These are phyloP conservation scores for Muscicapa adusta DNA, from an alignment of 2,113 vertebrate genomes.

Conservation along the genomic window DNA sequence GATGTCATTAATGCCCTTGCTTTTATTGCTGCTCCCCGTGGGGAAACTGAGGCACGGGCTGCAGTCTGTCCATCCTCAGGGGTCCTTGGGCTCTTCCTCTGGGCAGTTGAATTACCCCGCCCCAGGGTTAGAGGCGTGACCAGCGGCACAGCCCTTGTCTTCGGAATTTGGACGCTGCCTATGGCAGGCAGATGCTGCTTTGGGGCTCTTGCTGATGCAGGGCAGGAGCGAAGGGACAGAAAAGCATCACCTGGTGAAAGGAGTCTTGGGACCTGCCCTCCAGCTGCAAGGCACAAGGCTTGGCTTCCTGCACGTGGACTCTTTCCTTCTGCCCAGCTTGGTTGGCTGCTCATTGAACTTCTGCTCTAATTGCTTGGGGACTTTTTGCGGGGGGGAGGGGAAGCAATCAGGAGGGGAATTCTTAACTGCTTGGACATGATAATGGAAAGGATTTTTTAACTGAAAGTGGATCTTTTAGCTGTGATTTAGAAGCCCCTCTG, in stretches of 20 bases:
- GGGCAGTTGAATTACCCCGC: neutral
- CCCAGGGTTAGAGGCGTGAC: rapidly evolving
- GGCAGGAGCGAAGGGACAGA: neutral
- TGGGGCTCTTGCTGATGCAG: rapidly evolving
- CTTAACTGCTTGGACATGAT: neutral
- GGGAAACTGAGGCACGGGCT: neutral
- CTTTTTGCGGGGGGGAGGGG: neutral
- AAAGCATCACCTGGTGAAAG: neutral
- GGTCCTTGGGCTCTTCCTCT: neutral
- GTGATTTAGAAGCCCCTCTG: neutral
- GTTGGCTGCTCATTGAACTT: neutral
- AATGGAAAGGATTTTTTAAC: neutral
- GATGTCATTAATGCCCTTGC: rapidly evolving
- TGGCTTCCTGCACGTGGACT: neutral
- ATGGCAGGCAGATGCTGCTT: too few relatives aligned
- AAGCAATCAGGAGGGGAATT: neutral
- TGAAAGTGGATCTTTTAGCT: neutral
- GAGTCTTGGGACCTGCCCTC: neutral
- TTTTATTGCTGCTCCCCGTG: neutral
- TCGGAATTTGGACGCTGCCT: rapidly evolving
- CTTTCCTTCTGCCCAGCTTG: neutral
- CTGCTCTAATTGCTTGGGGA: neutral
- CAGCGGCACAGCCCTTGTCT: neutral
- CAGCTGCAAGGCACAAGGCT: neutral
- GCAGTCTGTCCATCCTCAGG: rapidly evolving